Percentiles rank a stretch among this genome's conserved stretches.
Conservation (phyloP, 2,888 invertebrate genomes). For the Habrosyne pyritoides region DNA sequence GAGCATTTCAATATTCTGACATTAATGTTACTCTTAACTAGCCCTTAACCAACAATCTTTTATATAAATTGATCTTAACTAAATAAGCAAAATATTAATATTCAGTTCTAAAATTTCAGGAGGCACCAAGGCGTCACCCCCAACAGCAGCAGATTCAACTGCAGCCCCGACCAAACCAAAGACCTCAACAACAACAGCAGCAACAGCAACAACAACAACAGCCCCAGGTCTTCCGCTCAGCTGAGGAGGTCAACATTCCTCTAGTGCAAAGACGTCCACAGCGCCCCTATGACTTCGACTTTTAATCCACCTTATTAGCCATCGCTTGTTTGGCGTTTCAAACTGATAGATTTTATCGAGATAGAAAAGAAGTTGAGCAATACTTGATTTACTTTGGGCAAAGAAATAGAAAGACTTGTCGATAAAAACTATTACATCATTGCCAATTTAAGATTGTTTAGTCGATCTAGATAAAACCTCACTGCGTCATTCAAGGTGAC, state of each 20-base stretch:
- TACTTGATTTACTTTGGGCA: background rate
- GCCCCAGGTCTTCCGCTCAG: conserved; percentile 91
- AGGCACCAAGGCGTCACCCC: conserved; percentile 55
- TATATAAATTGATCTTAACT: no score
- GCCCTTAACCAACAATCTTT: no score
- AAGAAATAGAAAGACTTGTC: conserved; percentile 4
- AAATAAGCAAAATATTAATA: background rate
- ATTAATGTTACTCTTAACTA: no score
- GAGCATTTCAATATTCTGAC: no score
- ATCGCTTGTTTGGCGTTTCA: background rate
- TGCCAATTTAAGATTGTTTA: conserved; percentile 3
- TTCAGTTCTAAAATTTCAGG: conserved; percentile 35
- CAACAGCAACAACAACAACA: conserved; percentile 64
- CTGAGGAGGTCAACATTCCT: conserved; percentile 94
- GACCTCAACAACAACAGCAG: conserved; percentile 52
- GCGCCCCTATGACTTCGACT: conserved; percentile 75
- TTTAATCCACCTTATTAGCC: conserved; percentile 43
- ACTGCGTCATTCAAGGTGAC: background rate
- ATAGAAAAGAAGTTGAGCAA: background rate
- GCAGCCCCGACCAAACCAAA: conserved; percentile 48
- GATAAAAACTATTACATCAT: background rate
- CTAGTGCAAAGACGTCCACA: conserved; percentile 90
- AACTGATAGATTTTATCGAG: background rate
- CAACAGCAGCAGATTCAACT: conserved; percentile 42
- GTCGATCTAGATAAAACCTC: background rate